These are phyloP conservation scores for Astyanax mexicanus DNA, from an alignment of 2,797 vertebrate species.

Conservation along the genomic window DNA sequence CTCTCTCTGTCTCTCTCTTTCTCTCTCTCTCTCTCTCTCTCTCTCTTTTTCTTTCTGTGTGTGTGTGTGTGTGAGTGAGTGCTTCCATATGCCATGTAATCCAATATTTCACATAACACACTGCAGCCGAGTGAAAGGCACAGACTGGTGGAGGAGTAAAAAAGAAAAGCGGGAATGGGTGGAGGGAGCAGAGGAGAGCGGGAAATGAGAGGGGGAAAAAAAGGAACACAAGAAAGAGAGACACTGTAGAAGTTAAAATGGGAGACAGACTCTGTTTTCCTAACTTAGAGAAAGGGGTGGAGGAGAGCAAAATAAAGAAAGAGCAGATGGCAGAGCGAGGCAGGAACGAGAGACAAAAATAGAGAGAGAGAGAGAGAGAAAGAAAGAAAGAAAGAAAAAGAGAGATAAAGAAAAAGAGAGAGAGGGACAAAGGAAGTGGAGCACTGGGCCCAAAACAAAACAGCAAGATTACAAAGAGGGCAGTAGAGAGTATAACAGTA, in stretches of 20 bases:
- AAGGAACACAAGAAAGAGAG: neutral
- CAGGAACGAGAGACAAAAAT: neutral
- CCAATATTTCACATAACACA: conserved; percentile 39
- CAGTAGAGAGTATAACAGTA: neutral
- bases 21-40: conserved; percentile 10
- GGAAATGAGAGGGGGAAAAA: neutral
- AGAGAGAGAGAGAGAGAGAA: neutral
- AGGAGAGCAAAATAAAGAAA: conserved; percentile 23
- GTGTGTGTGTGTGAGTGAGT: no score
- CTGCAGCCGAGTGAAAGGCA: conserved; percentile 48
- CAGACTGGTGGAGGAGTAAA: conserved; percentile 11
- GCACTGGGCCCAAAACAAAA: neutral
- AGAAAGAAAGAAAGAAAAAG: neutral
- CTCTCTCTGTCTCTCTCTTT: conserved; percentile 23
- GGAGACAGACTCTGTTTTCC: neutral
- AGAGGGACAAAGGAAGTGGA: neutral
- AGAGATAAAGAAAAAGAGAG: neutral
- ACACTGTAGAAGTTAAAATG: neutral
- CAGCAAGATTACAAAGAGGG: neutral
- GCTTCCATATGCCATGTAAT: conserved; percentile 54
- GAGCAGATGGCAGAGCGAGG: conserved; percentile 32
- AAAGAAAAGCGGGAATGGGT: neutral
- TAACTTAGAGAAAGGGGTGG: neutral
- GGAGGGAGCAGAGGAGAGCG: neutral
- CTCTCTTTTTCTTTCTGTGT: conserved; percentile 11